Evolutionary conservation across 2,888 invertebrate species (phyloP).

Genomic region (Dynastes maya): DNA sequence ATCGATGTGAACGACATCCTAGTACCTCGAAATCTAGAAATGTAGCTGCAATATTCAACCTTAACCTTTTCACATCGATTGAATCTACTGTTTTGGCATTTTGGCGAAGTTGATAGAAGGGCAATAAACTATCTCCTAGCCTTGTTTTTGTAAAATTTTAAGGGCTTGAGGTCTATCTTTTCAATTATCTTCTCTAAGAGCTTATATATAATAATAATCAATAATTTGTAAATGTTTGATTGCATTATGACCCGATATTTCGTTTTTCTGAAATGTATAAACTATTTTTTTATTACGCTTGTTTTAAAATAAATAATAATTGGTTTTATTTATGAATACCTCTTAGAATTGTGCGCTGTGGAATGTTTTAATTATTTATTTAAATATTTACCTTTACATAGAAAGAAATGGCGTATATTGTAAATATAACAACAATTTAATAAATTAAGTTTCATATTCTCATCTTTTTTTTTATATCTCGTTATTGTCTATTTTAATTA

Average conservation of each 20-base stretch:
- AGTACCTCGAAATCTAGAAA: too few species aligned
- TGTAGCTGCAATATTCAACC: neutral
- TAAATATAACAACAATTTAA: neutral
- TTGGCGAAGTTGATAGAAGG: neutral
- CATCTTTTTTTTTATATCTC: neutral
- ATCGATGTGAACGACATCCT: neutral
- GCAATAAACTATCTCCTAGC: neutral
- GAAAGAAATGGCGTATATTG: neutral
- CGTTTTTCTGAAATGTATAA: neutral
- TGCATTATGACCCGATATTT: slow-evolving; percentile 21
- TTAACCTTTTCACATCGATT: neutral
- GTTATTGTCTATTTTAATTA: too few species aligned
- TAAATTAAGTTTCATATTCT: slow-evolving; percentile 34
- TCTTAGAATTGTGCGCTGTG: slow-evolving; percentile 23
- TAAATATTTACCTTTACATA: too few species aligned
- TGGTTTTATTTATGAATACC: neutral
- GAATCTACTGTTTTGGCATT: too few species aligned
- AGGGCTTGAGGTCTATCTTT: neutral
- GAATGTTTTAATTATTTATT: slow-evolving; percentile 11
- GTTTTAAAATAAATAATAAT: neutral
- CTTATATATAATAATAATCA: neutral
- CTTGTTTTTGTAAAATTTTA: neutral
- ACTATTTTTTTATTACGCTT: neutral
- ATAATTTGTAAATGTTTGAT: slow-evolving; percentile 2
- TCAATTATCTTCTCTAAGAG: neutral